Conservation (phyloP, 2,113 vertebrate species). For the Embiotoca jacksoni region DNA sequence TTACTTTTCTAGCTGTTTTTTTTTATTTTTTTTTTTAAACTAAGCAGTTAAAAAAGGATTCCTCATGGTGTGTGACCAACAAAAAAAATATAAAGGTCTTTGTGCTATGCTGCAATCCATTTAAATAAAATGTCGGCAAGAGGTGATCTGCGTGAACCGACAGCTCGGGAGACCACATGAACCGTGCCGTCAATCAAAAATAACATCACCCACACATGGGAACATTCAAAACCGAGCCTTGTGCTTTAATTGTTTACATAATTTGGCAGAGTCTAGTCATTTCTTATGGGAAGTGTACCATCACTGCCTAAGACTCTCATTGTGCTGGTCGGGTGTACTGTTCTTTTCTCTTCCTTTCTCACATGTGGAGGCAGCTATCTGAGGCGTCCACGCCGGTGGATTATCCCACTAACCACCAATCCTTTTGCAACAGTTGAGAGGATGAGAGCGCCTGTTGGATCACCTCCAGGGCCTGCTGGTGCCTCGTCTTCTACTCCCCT, state of each 20-base stretch:
- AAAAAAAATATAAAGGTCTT: background rate
- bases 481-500: constrained; percentile 63
- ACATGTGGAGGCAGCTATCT: constrained; percentile 80
- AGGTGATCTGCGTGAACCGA: constrained; percentile 52
- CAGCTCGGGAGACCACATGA: constrained; percentile 22
- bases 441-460: constrained; percentile 81
- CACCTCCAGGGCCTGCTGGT: constrained; percentile 71
- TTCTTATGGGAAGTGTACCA: constrained; percentile 56
- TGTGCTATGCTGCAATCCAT: background rate
- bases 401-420: constrained; percentile 83
- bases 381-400: constrained; percentile 75
- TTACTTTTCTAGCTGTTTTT: constrained; percentile 20
- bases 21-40: constrained; percentile 20
- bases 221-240: constrained; percentile 53
- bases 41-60: constrained; percentile 10
- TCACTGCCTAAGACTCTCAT: constrained; percentile 63
- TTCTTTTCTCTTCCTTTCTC: constrained; percentile 68
- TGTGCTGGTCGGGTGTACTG: constrained; percentile 55
- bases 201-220: constrained; percentile 55
- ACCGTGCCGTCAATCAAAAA: constrained; percentile 46
- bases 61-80: background rate
- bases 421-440: constrained; percentile 83
- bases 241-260: constrained; percentile 70
- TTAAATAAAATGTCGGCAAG: constrained; percentile 26
- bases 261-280: constrained; percentile 63